Evolutionary conservation across 2,113 vertebrate genomes (phyloP), one percentile per base, ranked within the genome.

Genomic region (Chlamydotis undulata): DNA sequence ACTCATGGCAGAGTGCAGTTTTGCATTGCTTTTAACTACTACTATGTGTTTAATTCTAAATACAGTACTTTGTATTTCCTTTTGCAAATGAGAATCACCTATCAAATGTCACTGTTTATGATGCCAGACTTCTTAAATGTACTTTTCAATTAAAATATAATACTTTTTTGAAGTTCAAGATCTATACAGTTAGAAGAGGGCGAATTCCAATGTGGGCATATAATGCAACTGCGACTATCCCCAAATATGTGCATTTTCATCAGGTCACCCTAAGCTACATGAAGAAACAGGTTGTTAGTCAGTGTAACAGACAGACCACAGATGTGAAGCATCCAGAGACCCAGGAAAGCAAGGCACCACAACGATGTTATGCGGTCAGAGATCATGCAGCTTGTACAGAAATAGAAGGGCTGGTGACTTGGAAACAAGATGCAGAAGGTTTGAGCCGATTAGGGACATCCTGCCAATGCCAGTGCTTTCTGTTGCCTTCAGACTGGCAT

Each of bases 371-470:
- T 49, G 60, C 31, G 67, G 19, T n/a, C 41, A 74, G 47, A 68
- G 57, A 60, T 41, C 24, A 29, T n/a, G 68, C 49, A 56, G 52
- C 74, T 68, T 57, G 15, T 63, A 71, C 74, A 25, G 49, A 88
- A 96, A 93, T 79, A 94, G 77, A 77, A 79, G 35, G 19, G 24
- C 52, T 93, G 57, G 65, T 83, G 80, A 52, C 70, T 86, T 90
- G 84, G 50, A 57, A 91, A 31, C 74, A 70, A 65, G 69, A 82
- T 31, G 28, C 91, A 94, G 89, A 90, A 91, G 75, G 64, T 61
- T 39, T 49, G 71, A 83, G 64, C 83, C 90, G 83, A 95, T 93
- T 84, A 87, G 83, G 18, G 41, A 53, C 49, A 41, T 47, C 56
- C 80, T 80, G 50, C 8, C 19, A 4, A 10, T 45, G 37, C 41